Base-by-base conservation (phyloP, 2,113 vertebrate species). In the Nipponia nippon region DNA sequence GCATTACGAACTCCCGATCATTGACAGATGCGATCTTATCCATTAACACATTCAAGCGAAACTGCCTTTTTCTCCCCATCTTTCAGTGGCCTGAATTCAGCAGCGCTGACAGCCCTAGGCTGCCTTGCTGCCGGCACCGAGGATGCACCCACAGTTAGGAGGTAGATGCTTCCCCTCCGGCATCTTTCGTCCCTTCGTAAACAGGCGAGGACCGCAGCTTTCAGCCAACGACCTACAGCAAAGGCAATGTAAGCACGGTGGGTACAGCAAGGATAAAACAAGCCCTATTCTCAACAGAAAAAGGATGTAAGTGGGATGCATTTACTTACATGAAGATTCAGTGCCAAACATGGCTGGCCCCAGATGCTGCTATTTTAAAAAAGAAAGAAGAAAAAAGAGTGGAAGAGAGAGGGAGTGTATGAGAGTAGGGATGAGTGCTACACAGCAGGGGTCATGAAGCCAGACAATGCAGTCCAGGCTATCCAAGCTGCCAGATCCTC, bases 301-400 rank as follows among this genome's bases (percentile, higher is more conserved):
- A 95, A 88, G 90, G 88, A 94, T 83, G 87, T 14, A 97, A 98
- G 98, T 82, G 73, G 83, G 83, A 97, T 97, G 85, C 94, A 62
- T 98, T 97, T 99, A 99, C 99, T 99, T 99, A 99, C 99, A 98
- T 98, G 99, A 99, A 93, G 99, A 99, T 98, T 99, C 99, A 91
- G 99, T 99, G 98, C 99, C 99, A 99, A 99, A 99, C 99, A 99
- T 99, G 99, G 99, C 99, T 99, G 98, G 98, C 98, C 98, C 94
- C 98, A 98, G 98, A 99, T 98, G 98, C 98, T 98, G 98, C 97
- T 98, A 97, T 98, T 98, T 97, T 97, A 97, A 98, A 97, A 97
- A 98, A 87, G 87, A 93, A 89, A 97, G 94, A 93, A 97, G 95
- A 71, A 80, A 89, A 80, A 75, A n/a, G 36, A 90, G 86, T 93